phyloP scores from a whole-genome alignment of 2,797 vertebrate species.

The Myripristis jacobus region DNA sequence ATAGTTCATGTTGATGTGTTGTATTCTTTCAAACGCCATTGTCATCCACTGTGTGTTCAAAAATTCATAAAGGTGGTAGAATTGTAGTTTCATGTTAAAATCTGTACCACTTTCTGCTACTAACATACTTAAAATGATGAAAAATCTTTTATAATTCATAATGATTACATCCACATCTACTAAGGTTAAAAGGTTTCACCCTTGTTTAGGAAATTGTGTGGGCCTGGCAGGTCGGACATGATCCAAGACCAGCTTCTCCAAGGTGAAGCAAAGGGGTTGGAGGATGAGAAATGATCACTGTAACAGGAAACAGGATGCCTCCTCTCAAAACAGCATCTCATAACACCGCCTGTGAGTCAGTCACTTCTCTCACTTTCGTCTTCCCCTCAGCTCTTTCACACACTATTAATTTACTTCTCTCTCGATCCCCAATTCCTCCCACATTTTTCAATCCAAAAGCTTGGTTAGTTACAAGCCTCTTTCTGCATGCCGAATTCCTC shows the following conservation, averaged over 20 bases:
- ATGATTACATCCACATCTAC: not conserved
- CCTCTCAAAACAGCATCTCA: conserved; percentile 74
- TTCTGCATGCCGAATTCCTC: conserved; percentile 54
- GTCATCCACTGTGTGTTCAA: not conserved
- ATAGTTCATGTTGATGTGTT: conserved; percentile 78
- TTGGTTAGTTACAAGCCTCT: conserved; percentile 65
- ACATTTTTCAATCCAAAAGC: conserved; percentile 68
- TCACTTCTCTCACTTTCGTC: conserved; percentile 73
- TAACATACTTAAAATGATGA: not conserved
- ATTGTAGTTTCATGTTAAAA: conserved; percentile 31
- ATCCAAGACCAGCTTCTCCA: conserved; percentile 65
- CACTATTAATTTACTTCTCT: conserved; percentile 73
- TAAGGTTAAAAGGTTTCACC: conserved; percentile 1
- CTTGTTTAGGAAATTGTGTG: conserved; percentile 11
- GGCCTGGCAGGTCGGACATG: conserved; percentile 8
- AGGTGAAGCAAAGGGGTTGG: conserved; percentile 70
- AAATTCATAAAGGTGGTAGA: too few relatives aligned
- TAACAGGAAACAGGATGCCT: conserved; percentile 78
- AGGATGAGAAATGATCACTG: conserved; percentile 69
- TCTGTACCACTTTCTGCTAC: not conserved
- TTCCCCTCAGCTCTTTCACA: conserved; percentile 72
- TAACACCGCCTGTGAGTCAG: conserved; percentile 64
- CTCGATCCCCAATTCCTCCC: conserved; percentile 69
- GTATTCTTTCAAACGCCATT: not conserved
- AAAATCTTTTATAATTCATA: not conserved